phyloP scores from a whole-genome alignment of 2,888 invertebrate genomes.

The Microplitis manilae region DNA sequence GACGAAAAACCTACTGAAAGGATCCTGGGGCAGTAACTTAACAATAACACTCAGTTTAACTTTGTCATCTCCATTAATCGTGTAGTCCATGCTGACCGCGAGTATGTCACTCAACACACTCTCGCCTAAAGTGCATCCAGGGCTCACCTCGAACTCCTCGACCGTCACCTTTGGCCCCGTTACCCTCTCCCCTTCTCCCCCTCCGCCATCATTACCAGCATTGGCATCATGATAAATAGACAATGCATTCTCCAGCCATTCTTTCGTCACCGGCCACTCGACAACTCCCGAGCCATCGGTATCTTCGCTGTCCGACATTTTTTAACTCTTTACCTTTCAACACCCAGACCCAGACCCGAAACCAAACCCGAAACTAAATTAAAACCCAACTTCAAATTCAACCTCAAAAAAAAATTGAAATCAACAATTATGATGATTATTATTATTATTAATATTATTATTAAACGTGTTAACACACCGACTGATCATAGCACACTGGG shows the following conservation, averaged over 20 bases:
- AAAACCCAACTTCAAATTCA: no score
- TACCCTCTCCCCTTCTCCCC: slow-evolving; percentile 50
- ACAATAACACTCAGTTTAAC: slow-evolving; percentile 76
- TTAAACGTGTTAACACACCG: background rate
- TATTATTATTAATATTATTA: no score
- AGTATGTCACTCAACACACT: slow-evolving; percentile 84
- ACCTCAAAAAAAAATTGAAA: no score
- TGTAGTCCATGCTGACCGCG: slow-evolving; percentile 82
- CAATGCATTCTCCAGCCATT: slow-evolving; percentile 75
- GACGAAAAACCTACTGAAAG: slow-evolving; percentile 85
- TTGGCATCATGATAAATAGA: slow-evolving; percentile 70
- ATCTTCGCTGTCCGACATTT: slow-evolving; percentile 74
- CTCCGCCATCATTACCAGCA: slow-evolving; percentile 42
- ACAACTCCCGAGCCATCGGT: slow-evolving; percentile 71
- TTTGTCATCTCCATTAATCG: slow-evolving; percentile 68
- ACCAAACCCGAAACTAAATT: no score
- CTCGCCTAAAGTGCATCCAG: slow-evolving; percentile 79
- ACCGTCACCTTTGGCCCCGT: slow-evolving; percentile 67
- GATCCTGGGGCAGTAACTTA: slow-evolving; percentile 84
- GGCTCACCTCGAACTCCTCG: slow-evolving; percentile 74
- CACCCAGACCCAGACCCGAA: no score
- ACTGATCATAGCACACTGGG: slow-evolving; percentile 34
- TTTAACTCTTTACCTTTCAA: background rate
- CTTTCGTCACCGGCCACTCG: slow-evolving; percentile 75
- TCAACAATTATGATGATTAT: no score